Conservation (phyloP, 2,888 invertebrate species). For the Thecocarcelia acutangulata region DNA sequence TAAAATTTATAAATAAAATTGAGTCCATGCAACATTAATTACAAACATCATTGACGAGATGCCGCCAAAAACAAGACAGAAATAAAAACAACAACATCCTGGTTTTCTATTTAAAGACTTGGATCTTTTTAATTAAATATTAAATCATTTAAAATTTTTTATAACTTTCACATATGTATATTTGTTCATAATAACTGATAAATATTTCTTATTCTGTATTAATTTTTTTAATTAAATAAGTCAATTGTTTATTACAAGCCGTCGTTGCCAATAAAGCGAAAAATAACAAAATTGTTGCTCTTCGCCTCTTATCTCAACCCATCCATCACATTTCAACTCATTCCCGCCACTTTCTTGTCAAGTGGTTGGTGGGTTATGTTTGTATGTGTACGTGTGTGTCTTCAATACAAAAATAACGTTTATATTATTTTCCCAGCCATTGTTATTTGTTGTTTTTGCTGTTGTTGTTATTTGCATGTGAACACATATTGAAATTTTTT, state of each 20-base stretch:
- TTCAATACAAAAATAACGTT: constrained; percentile 27
- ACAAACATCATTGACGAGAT: constrained; percentile 46
- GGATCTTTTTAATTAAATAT: constrained; percentile 50
- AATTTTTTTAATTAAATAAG: constrained; percentile 38
- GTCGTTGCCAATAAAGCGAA: constrained; percentile 37
- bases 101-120: constrained; percentile 58
- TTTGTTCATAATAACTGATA: constrained; percentile 29
- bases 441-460: constrained; percentile 27
- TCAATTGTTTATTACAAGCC: constrained; percentile 57
- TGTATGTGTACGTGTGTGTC: not conserved
- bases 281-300: constrained; percentile 38
- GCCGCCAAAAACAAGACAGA: constrained; percentile 1
- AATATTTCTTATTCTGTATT: constrained; percentile 15
- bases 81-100: not conserved
- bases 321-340: not conserved
- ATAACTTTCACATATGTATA: not conserved
- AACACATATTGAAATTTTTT: constrained; percentile 40
- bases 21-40: constrained; percentile 36
- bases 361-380: not conserved
- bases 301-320: not conserved
- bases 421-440: constrained; percentile 59
- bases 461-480: not conserved
- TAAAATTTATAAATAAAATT: constrained; percentile 5
- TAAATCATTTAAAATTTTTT: constrained; percentile 16
- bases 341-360: not conserved